Percentiles rank a stretch among this genome's conserved stretches.
Conservation (phyloP, 2,797 vertebrate genomes). For the Leucoraja ocellata region DNA sequence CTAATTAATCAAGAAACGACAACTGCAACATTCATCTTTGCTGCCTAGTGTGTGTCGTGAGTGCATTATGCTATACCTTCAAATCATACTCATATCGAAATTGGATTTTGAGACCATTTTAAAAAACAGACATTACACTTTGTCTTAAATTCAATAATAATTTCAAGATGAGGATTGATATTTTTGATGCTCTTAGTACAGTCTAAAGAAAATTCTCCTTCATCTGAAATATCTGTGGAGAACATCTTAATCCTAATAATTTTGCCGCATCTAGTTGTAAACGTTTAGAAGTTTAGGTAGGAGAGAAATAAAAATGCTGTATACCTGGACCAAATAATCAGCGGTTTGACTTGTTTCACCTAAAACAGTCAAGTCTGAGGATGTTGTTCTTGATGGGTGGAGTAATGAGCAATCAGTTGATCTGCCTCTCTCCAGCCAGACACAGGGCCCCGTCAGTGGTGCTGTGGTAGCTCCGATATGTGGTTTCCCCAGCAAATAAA, state of each 20-base stretch:
- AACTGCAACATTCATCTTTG: no score
- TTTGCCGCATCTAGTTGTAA: neutral
- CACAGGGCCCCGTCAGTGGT: no score
- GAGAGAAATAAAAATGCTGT: neutral
- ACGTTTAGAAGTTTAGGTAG: neutral
- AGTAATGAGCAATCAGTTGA: no score
- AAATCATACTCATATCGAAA: no score
- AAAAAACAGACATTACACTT: neutral
- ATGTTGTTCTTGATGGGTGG: neutral
- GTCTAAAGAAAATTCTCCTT: neutral
- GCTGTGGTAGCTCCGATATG: no score
- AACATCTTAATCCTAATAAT: neutral
- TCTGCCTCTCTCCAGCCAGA: no score
- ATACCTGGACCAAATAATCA: neutral
- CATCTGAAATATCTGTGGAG: neutral
- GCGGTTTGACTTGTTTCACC: neutral
- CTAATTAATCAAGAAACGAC: no score
- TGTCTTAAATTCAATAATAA: neutral
- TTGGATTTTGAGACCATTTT: no score
- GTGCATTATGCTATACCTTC: no score
- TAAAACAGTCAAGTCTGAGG: neutral
- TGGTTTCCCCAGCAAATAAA: no score
- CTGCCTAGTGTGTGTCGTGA: no score
- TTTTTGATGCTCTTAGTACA: neutral
- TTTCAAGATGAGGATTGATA: neutral